These are phyloP conservation scores for Coelopa pilipes DNA, from an alignment of 2,888 invertebrate species.

Conservation along the genomic window DNA sequence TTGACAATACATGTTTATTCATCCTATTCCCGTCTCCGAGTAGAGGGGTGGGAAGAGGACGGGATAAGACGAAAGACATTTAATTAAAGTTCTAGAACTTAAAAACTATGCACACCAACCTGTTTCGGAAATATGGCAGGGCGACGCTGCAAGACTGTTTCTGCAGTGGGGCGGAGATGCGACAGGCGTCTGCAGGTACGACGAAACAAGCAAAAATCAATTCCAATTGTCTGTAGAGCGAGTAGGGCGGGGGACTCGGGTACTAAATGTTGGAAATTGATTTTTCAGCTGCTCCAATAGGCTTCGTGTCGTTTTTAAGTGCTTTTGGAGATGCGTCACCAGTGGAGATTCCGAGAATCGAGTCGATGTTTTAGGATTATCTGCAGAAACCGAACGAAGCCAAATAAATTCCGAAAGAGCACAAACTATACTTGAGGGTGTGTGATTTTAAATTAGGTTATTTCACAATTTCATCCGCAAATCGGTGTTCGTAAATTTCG, in stretches of 20 bases:
- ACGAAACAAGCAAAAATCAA: conserved; percentile 34
- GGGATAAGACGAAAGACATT: conserved; percentile 30
- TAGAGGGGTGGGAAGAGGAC: conserved; percentile 20
- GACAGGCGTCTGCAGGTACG: conserved; percentile 27
- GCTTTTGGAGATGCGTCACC: background rate
- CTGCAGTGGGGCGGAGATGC: conserved; percentile 5
- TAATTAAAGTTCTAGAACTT: background rate
- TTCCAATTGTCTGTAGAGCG: conserved; percentile 26
- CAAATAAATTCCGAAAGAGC: background rate
- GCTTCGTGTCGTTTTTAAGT: background rate
- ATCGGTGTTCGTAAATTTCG: background rate
- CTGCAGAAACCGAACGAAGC: background rate
- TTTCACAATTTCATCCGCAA: background rate
- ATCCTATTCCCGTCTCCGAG: background rate
- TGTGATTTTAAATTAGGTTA: background rate
- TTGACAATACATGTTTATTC: background rate
- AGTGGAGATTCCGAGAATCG: background rate
- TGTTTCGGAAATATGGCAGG: conserved; percentile 32
- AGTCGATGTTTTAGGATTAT: no score
- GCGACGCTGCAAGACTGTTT: background rate
- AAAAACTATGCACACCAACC: conserved; percentile 39
- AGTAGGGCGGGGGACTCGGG: background rate
- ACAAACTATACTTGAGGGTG: background rate
- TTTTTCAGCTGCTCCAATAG: conserved; percentile 19
- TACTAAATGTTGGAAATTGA: conserved; percentile 21